Evolutionary conservation across 2,797 vertebrate species (phyloP), one percentile per base, ranked within the genome.

Genomic region (Lacerta viridis): DNA sequence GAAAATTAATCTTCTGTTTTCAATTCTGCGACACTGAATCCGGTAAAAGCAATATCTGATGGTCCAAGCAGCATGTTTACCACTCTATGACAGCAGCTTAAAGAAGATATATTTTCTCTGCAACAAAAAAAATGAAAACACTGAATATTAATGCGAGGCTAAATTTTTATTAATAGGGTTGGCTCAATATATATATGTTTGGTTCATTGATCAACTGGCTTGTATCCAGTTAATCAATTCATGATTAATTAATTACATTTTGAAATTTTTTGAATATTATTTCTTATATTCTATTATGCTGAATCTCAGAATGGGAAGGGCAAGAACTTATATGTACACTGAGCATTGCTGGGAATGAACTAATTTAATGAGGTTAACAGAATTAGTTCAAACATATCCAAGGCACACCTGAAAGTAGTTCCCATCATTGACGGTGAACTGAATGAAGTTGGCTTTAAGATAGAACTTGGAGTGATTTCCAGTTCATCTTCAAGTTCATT

Each of bases 1-100:
- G 74, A 75, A 85, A 85, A 85, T 84, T 61, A 84, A 84, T 77
- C 7, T 84, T 72, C 84, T 85, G 72, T 43, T 77, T 76, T 85
- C 59, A 36, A 41, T 76, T 85, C 74, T 43, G 74, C 59, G 25
- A 74, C 11, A 29, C 39, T 66, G 84, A n/a, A 85, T 84, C 74
- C 5, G 43, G 27, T 76, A 76, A 33, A 77, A 77, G 27, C 27
- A 77, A 43, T 43, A 66, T 66, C 84, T 33, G 74, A 77, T 85
- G 33, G 27, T 29, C 50, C 72, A 85, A 64, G 39, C 74, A 20
- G 36, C 64, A 76, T 41, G 18, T 36, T 61, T 76, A 13, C 23
- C 41, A 36, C 27, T 76, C 55, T 85, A 7, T 64, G 55, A 15
- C 71, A 61, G 50, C 55, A 13, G 68, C 20, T 18, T 64, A 23